Evolutionary conservation across 2,888 invertebrate genomes (phyloP).

Genomic region (Drosophila gaucha): DNA sequence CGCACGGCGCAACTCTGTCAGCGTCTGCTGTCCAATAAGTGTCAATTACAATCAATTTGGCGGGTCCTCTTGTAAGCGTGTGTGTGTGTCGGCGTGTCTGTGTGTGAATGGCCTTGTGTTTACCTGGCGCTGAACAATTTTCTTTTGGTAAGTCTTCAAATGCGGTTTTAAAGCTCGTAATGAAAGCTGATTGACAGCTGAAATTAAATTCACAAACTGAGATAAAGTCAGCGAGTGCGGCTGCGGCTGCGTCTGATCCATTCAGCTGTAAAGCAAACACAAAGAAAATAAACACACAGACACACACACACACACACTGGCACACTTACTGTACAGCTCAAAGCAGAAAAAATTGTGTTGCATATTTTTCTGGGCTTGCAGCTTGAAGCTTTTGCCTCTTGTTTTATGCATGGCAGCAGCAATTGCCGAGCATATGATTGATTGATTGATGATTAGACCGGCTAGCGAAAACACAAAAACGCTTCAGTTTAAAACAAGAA

Average conservation of each 20-base stretch:
- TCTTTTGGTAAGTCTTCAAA: slow-evolving; percentile 33
- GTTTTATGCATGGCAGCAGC: slow-evolving; percentile 58
- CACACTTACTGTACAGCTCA: slow-evolving; percentile 35
- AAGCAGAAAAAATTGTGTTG: slow-evolving; percentile 42
- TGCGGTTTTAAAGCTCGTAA: slow-evolving; percentile 57
- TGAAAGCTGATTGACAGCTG: slow-evolving; percentile 65
- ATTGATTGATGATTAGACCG: slow-evolving; percentile 75
- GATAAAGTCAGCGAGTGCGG: slow-evolving; percentile 20
- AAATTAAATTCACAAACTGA: slow-evolving; percentile 53
- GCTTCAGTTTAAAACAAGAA: slow-evolving; percentile 53
- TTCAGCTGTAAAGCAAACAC: slow-evolving; percentile 21
- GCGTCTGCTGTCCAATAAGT: slow-evolving; percentile 81
- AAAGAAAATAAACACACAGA: slow-evolving; percentile 12
- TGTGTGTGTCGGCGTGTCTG: slow-evolving; percentile 6
- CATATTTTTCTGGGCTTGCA: slow-evolving; percentile 29
- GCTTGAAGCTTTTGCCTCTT: slow-evolving; percentile 47
- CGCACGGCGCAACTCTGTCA: slow-evolving; percentile 45
- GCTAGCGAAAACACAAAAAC: slow-evolving; percentile 21
- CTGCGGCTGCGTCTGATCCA: slow-evolving; percentile 21
- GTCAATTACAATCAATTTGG: slow-evolving; percentile 82
- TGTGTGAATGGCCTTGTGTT: slow-evolving; percentile 12
- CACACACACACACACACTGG: slow-evolving; percentile 9
- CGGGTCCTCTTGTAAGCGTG: slow-evolving; percentile 43
- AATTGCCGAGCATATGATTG: slow-evolving; percentile 66
- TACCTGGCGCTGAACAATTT: slow-evolving; percentile 47